Evolutionary conservation across 2,797 vertebrate genomes (phyloP).

Genomic region (Artibeus lituratus): DNA sequence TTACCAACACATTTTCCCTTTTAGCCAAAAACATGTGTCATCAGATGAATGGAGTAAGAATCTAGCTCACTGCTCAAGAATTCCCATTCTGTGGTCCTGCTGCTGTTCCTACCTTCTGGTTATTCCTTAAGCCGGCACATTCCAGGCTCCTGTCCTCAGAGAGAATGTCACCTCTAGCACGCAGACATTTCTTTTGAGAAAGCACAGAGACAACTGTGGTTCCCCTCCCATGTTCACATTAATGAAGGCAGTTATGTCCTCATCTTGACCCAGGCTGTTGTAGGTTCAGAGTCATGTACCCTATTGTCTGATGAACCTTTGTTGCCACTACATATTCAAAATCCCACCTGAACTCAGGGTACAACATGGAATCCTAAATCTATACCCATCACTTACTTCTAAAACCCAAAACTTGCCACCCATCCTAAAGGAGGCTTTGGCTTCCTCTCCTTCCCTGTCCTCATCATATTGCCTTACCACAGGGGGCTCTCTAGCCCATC

Average conservation of each 20-base stretch:
- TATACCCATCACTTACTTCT: not conserved
- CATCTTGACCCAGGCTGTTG: not conserved
- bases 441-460: not conserved
- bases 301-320: not conserved
- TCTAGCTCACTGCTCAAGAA: not conserved
- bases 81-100: not conserved
- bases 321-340: not conserved
- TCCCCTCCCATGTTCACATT: not conserved
- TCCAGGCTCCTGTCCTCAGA: not conserved
- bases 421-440: not conserved
- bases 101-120: not conserved
- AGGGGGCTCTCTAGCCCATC: not conserved
- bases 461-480: not conserved
- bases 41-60: not conserved
- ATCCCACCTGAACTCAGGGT: not conserved
- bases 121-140: not conserved
- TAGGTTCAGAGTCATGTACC: not conserved
- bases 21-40: not conserved
- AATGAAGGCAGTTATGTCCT: not conserved
- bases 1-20: not conserved
- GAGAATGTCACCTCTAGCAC: not conserved
- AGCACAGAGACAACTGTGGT: not conserved
- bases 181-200: not conserved
- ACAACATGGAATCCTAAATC: not conserved
- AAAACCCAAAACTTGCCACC: not conserved